phyloP scores from a whole-genome alignment of 2,888 invertebrate genomes.

The Ferdinandea cuprea region DNA sequence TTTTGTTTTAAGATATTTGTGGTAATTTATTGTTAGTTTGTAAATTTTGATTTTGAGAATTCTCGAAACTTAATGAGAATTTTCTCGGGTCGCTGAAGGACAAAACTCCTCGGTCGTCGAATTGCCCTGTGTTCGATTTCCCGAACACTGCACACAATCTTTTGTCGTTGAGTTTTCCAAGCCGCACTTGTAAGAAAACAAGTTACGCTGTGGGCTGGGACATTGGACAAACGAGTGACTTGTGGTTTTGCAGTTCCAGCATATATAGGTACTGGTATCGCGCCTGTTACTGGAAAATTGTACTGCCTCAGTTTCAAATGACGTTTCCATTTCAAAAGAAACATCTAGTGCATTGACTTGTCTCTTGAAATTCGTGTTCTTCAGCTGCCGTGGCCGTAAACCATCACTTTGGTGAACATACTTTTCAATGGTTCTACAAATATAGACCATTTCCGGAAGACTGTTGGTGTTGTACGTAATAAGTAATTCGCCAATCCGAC shows the following conservation, averaged over 20 bases:
- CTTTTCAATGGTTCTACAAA: constrained; percentile 1
- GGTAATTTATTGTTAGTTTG: too few relatives aligned
- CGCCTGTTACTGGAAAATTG: background rate
- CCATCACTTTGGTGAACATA: background rate
- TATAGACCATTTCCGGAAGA: background rate
- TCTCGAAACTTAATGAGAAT: too few relatives aligned
- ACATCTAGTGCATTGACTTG: background rate
- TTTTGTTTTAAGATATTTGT: too few relatives aligned
- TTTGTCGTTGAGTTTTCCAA: too few relatives aligned
- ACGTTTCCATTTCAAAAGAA: too few relatives aligned
- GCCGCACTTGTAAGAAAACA: too few relatives aligned
- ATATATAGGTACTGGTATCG: background rate
- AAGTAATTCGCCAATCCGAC: background rate
- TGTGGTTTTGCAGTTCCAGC: background rate
- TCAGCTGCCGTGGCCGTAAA: background rate
- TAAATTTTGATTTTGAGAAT: too few relatives aligned
- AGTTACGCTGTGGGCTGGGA: too few relatives aligned
- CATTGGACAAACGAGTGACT: background rate
- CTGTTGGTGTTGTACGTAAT: background rate
- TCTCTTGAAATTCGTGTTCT: background rate
- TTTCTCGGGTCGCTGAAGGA: too few relatives aligned
- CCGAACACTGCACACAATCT: too few relatives aligned
- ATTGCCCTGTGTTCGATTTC: too few relatives aligned
- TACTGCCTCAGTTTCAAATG: background rate
- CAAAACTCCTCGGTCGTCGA: too few relatives aligned